Base-by-base conservation (phyloP, 2,797 vertebrate genomes). In the Pseudocheirus occidentalis region DNA sequence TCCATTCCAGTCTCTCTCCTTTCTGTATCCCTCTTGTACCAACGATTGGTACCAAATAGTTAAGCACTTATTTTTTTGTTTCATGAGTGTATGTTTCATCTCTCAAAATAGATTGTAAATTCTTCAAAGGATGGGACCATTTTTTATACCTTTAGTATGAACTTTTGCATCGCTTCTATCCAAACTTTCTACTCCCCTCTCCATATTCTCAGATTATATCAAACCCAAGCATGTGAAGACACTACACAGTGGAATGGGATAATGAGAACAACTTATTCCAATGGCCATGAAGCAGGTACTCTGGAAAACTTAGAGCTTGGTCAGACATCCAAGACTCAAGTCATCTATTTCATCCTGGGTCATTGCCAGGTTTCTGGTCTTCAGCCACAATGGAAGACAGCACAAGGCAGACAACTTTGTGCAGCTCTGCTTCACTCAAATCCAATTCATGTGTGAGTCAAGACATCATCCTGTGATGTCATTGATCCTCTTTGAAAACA, bases 21-120 rank as follows among this genome's bases (percentile, higher is more conserved):
- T 55, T 29, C 10, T 55, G 46, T 94, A 57, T 18, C 91, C 91
- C 4, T 94, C 40, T 52, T 90, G 54, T 52, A 93, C 46, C 96
- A 94, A 56, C 10, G 31, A 53, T 46, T 91, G 16, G 50, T 89
- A 92, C 13, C 55, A 54, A n/a, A 81, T 46, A 46, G 59, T 91
- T 56, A 91, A 93, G 89, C 6, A 27, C n/a, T 93, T 55, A 91
- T 87, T 91, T n/a, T 9, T 73, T 91, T 90, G n/a, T 92, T 93
- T 93, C 90, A 46, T 73, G 31, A 55, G 55, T 96, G 14, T 93
- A 95, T 55, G 24, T 92, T 55, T 12, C 18, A 90, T 93, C 92
- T 58, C 58, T 95, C 12, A 95, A 57, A 73, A n/a, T 90, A n/a
- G n/a, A 40, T 81, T 90, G 27, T 90, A 50, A 92, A 55, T 59